Conservation (phyloP, 2,888 invertebrate species). For the Seira musarum region DNA sequence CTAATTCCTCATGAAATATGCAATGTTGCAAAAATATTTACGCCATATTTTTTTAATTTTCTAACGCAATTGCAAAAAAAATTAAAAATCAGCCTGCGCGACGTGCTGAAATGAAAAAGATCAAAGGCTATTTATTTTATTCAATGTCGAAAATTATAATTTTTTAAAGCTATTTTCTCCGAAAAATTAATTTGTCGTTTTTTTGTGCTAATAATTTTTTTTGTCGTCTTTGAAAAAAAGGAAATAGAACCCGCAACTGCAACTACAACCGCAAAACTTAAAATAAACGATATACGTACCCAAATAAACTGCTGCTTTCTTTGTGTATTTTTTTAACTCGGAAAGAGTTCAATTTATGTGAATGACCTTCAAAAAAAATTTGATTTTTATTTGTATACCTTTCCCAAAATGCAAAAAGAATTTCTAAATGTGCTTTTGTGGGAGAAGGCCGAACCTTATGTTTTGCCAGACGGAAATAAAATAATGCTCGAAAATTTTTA, state of each 20-base stretch:
- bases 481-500: too few relatives aligned
- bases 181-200: constrained; percentile 7
- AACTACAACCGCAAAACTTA: neutral
- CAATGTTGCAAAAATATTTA: constrained; percentile 6
- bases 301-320: constrained; percentile 6
- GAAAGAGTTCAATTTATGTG: constrained; percentile 6
- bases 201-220: constrained; percentile 5
- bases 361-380: constrained; percentile 5
- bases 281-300: neutral
- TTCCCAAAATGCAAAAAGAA: neutral
- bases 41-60: neutral
- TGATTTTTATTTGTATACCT: neutral
- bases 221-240: neutral
- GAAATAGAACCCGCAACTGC: neutral
- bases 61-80: constrained; percentile 10
- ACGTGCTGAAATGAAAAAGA: constrained; percentile 40
- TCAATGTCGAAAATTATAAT: neutral
- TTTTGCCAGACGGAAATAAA: constrained; percentile 17
- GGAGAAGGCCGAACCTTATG: constrained; percentile 52
- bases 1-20: too few relatives aligned
- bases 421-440: constrained; percentile 33
- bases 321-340: constrained; percentile 15
- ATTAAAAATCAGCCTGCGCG: constrained; percentile 38
- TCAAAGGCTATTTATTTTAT: neutral
- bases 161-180: neutral